Evolutionary conservation across 2,888 invertebrate species (phyloP).

Genomic region (Brachynemurus nebulosus): DNA sequence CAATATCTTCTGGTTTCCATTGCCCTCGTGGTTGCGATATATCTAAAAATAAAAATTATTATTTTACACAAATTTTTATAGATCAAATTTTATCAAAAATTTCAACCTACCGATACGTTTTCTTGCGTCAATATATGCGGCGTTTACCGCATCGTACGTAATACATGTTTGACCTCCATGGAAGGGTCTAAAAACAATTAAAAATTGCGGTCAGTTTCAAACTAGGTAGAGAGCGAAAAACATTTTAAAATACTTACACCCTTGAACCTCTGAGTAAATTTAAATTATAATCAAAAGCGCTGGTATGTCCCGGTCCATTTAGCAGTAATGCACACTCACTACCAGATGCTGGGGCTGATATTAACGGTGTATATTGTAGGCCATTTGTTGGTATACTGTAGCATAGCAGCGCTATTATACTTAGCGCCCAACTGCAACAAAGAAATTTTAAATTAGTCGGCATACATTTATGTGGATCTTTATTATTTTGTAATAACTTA

Average conservation of each 20-base stretch:
- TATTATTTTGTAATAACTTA: no score
- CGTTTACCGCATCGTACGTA: slow-evolving; percentile 79
- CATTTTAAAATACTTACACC: slow-evolving; percentile 45
- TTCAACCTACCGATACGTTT: slow-evolving; percentile 70
- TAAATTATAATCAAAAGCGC: slow-evolving; percentile 70
- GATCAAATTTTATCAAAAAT: not conserved
- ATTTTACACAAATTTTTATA: not conserved
- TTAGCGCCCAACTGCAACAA: slow-evolving; percentile 1
- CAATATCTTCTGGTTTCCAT: slow-evolving; percentile 74
- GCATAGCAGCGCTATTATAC: not conserved
- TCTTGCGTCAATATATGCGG: slow-evolving; percentile 74
- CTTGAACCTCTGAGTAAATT: slow-evolving; percentile 63
- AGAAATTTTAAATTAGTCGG: no score
- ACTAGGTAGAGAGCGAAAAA: not conserved
- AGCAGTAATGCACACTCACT: slow-evolving; percentile 66
- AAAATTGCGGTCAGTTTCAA: not conserved
- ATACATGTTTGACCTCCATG: slow-evolving; percentile 67
- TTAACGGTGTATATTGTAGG: slow-evolving; percentile 29
- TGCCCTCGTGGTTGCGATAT: slow-evolving; percentile 67
- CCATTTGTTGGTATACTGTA: slow-evolving; percentile 5
- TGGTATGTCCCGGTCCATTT: slow-evolving; percentile 63
- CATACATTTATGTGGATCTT: no score
- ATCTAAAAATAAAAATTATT: slow-evolving; percentile 37
- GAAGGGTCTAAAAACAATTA: slow-evolving; percentile 37
- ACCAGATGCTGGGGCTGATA: slow-evolving; percentile 24